Evolutionary conservation across 2,888 invertebrate genomes (phyloP), one percentile per base, ranked within the genome.

Genomic region (Adelphocoris suturalis): DNA sequence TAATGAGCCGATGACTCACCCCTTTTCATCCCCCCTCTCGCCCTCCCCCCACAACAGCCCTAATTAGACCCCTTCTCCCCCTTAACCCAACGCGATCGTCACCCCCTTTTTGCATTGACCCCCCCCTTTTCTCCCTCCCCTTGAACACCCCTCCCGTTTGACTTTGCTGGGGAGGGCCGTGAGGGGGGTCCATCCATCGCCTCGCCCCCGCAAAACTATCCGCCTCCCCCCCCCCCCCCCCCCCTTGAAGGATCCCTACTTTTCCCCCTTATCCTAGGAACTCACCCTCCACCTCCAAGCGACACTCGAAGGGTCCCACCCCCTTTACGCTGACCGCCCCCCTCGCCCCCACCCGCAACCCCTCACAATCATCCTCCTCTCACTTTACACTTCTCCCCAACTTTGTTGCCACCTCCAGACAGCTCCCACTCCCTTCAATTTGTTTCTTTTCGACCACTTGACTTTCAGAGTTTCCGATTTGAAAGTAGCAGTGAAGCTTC

Each of bases 1-100:
- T 88, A 88, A 88, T 88, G 88, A 88, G 88, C 88, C 88, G 88
- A 61, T 88, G 88, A 88, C 88, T 88, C 88, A 88, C 88, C 88
- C 76, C 55, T 52, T 48, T 75, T 23, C 48, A 27, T 55, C 88
- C 78, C 52, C 13, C 28, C 82, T 13, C 14, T 12, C 2, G 13
- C 23, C 61, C 55, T 16, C 85, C 57, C 37, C 80, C 78, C 16
- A 55, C 85, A 61, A 61, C 85, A 55, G 85, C 37, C 52, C 76
- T 88, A 88, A 88, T 88, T 88, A 88, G 75, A 86, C 61, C n/a
- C 88, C 76, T 48, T 76, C n/a, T 2, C 68, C 76, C 48, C 86
- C n/a, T 82, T 7, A 0, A 12, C 46, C 61, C 61, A 7, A 27
- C 82, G 48, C 52, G 47, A 82, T 82, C 47, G 52, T 82, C 82